Conservation (phyloP, 2,113 vertebrate genomes). For the Ptychochromis oligacanthus region DNA sequence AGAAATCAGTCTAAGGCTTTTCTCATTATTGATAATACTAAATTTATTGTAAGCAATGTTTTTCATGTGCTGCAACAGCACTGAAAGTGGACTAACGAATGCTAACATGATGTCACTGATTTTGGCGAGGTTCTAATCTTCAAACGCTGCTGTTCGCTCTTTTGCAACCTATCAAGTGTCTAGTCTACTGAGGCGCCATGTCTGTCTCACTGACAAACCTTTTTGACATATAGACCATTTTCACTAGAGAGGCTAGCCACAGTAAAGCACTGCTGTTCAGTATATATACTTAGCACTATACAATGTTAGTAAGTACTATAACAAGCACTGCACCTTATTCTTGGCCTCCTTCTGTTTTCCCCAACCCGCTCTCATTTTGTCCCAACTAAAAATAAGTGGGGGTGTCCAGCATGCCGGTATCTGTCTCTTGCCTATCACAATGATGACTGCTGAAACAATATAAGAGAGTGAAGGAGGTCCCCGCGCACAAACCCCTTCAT, state of each 20-base stretch:
- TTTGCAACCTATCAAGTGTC: neutral
- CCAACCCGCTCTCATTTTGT: conserved; percentile 26
- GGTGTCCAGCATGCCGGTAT: conserved; percentile 25
- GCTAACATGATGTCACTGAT: neutral
- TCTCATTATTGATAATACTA: no score
- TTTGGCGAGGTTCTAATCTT: neutral
- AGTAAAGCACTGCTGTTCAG: neutral
- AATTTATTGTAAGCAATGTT: neutral
- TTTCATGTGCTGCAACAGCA: neutral
- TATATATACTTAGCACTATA: neutral
- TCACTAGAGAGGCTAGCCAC: neutral
- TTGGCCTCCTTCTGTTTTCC: conserved; percentile 1
- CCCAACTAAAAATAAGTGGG: conserved; percentile 28
- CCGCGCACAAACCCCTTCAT: conserved; percentile 18
- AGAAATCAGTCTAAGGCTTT: neutral
- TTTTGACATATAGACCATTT: neutral
- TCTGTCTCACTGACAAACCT: neutral
- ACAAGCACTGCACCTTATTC: neutral
- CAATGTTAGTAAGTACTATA: neutral
- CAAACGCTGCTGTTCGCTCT: neutral
- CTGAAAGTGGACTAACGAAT: neutral
- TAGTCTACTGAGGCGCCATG: neutral
- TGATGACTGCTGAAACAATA: conserved; percentile 25
- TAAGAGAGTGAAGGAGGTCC: conserved; percentile 8
- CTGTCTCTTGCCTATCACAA: conserved; percentile 6